Percentiles rank a stretch among this genome's conserved stretches.
phyloP scores from a whole-genome alignment of 1,140 invertebrate species.

The Mercenaria mercenaria region DNA sequence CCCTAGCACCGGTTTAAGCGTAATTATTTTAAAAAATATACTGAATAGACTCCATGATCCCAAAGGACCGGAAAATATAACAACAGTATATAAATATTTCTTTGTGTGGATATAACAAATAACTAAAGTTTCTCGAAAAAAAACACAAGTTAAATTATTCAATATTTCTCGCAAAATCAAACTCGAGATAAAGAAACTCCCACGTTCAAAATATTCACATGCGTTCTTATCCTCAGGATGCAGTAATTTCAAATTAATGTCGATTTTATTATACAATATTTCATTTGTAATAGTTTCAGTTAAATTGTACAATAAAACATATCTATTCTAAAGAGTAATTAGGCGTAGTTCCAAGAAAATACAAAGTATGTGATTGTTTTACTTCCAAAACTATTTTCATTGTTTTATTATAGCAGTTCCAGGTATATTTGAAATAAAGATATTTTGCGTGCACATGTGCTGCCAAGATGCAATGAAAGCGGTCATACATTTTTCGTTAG shows the following conservation, averaged over 20 bases:
- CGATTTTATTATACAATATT: background rate
- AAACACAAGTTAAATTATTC: no score
- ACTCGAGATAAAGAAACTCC: background rate
- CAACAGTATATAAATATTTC: no score
- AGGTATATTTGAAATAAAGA: no score
- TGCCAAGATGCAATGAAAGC: background rate
- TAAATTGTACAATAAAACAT: background rate
- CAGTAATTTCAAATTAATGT: background rate
- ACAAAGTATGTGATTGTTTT: background rate
- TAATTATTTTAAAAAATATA: no score
- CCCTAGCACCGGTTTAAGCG: no score
- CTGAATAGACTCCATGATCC: no score
- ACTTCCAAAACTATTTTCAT: background rate
- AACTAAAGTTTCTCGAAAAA: no score
- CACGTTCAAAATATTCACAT: background rate
- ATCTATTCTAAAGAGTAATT: background rate
- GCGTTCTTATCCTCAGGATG: background rate
- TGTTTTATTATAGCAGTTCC: no score
- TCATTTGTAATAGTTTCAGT: background rate
- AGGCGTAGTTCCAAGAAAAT: background rate
- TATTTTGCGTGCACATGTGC: background rate
- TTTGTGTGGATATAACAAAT: no score
- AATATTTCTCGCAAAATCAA: no score
- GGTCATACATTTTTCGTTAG: no score
- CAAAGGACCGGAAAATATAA: no score